Base-by-base conservation (phyloP, 35 echinoderm and acorn worm genomes). In the Anneissia japonica region DNA sequence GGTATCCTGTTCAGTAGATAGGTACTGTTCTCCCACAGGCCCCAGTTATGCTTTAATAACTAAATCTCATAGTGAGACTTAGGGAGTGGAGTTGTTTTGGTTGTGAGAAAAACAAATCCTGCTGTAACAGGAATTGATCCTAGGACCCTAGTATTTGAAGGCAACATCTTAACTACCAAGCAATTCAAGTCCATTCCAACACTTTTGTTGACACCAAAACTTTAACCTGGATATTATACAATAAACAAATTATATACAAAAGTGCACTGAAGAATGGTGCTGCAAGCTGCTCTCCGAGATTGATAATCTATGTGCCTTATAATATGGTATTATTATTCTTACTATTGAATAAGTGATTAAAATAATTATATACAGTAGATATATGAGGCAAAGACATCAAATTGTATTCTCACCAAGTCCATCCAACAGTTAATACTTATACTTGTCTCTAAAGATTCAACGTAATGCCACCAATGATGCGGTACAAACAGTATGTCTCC, bases 351-450 rank as follows among this genome's bases (percentile, higher is more conserved):
- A n/a, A n/a, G n/a, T n/a, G n/a, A n/a, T n/a, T n/a, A 78, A 34
- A 13, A 12, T 34, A 78, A 78, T 17, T 78, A 14, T 17, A 14
- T 78, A 14, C 31, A 78, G 31, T 29, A 29, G 31, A 34, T 36
- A 11, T 11, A 11, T 81, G 4, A 81, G 9, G 33, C 16, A 11
- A 6, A 23, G 14, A 36, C 7, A 36, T 16, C 11, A 36, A 81
- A 7, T 4, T n/a, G 56, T 72, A 3, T 81, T 84, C 90, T 93
- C 86, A 98, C 95, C 76, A 98, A 74, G 39, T 98, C 92, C 12
- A 98, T 87, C 95, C 95, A 98, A 11, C 83, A 87, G 64, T 98
- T 98, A 21, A 94, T 80, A 87, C 95, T 98, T 35, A 98, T 87
- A 23, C 87, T 87, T 28, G 84, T 86, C 30, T 93, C 91, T 34